Evolutionary conservation across 2,888 invertebrate genomes (phyloP), one percentile per base, ranked within the genome.

Genomic region (Muscina levida): DNA sequence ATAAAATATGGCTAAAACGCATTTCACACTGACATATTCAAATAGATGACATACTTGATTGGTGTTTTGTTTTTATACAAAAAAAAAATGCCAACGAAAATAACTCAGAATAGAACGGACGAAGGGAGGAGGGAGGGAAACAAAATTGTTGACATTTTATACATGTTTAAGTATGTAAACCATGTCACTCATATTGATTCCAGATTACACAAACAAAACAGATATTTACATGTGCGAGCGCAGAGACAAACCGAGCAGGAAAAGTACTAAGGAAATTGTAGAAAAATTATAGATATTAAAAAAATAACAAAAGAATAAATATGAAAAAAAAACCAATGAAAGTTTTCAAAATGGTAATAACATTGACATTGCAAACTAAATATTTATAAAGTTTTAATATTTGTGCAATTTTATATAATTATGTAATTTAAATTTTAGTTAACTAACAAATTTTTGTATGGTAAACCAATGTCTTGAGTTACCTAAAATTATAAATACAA

Each of bases 91-190:
- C 48, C 46, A 10, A 51, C 19, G 37, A 17, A 56, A 57, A 17
- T 57, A 71, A 57, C 57, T 42, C 48, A 15, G 42, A 42, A 56
- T 56, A 70, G 24, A n/a, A n/a, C n/a, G n/a, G n/a, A n/a, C n/a
- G n/a, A n/a, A n/a, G n/a, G n/a, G 31, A 8, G 31, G 31, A 8
- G 3, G 56, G 44, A 42, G 24, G 57, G 44, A 17, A 72, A 65
- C 67, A 65, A 26, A 65, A 56, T 68, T 68, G 68, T 68, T 68
- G 68, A 68, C 68, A 68, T 56, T 68, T 68, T 56, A 68, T 68
- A 39, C 68, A 68, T 68, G 68, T 68, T 68, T 68, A 68, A 68
- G 68, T 68, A 56, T 68, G 68, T 68, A 68, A 68, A 68, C 68
- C 68, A 68, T 68, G 68, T 56, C 68, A 68, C 17, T 62, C 62